Conservation (phyloP, 2,797 vertebrate species). For the Orestias chungarensis region DNA sequence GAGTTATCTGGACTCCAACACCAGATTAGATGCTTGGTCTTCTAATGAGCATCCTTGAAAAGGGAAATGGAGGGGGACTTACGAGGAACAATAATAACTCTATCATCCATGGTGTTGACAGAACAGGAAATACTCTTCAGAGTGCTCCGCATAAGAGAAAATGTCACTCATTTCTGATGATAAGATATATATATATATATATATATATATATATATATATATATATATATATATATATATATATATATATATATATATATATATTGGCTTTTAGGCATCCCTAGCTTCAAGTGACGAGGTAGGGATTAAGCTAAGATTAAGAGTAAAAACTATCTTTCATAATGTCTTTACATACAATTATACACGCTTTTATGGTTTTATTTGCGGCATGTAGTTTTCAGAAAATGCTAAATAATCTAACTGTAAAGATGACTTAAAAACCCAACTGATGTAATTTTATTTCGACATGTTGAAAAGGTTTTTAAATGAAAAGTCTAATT, state of each 20-base stretch:
- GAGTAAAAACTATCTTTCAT: neutral
- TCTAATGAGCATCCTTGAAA: slow-evolving; percentile 82
- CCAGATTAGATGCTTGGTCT: slow-evolving; percentile 82
- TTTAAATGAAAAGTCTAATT: neutral
- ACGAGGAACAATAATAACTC: slow-evolving; percentile 59
- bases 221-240: too few species aligned
- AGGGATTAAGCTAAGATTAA: neutral
- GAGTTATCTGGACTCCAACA: slow-evolving; percentile 81
- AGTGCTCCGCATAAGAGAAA: slow-evolving; percentile 45
- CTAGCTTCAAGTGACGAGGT: neutral
- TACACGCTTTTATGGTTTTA: neutral
- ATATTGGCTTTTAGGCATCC: slow-evolving; percentile 7
- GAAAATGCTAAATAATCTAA: neutral
- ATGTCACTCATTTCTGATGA: slow-evolving; percentile 26
- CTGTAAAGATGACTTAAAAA: neutral
- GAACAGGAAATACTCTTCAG: slow-evolving; percentile 61
- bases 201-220: too few species aligned
- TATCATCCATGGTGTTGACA: slow-evolving; percentile 57
- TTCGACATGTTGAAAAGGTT: neutral
- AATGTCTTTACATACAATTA: neutral
- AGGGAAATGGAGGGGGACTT: slow-evolving; percentile 62
- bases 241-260: too few species aligned
- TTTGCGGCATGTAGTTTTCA: neutral
- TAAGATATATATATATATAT: too few species aligned
- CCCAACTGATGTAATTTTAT: neutral